A percentile compares a stretch with the other conserved stretches of the same genome.
These are phyloP conservation scores for Drosophila saltans DNA, from an alignment of 1,140 invertebrate genomes.

Conservation along the genomic window DNA sequence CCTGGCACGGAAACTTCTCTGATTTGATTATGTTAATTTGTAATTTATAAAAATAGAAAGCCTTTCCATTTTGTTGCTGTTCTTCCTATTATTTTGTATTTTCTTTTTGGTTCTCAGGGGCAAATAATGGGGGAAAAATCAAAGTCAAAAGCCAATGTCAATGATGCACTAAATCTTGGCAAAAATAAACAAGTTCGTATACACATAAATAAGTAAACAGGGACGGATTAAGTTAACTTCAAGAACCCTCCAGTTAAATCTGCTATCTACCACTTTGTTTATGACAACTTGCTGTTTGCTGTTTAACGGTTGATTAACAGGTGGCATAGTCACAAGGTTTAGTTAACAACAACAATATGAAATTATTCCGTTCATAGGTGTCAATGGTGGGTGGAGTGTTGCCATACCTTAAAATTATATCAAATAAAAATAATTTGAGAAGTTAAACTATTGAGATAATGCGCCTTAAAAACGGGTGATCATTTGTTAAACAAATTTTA, in stretches of 20 bases:
- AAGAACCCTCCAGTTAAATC: too few relatives aligned
- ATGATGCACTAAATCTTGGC: constrained; percentile 71
- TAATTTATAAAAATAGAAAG: constrained; percentile 58
- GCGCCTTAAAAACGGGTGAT: too few relatives aligned
- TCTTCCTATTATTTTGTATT: neutral
- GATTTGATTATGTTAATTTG: constrained; percentile 58
- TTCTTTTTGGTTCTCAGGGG: constrained; percentile 17
- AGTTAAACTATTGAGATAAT: too few relatives aligned
- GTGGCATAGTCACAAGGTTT: too few relatives aligned
- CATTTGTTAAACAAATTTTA: too few relatives aligned
- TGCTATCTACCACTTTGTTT: neutral
- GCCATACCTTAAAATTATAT: too few relatives aligned
- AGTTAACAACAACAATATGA: neutral
- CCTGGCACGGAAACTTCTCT: constrained; percentile 20
- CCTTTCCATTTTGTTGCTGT: constrained; percentile 35
- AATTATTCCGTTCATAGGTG: neutral
- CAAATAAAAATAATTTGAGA: too few relatives aligned
- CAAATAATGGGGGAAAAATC: constrained; percentile 35
- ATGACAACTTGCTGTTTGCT: neutral
- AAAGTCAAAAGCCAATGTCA: constrained; percentile 79
- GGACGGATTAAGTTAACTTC: neutral
- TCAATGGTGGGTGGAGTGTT: too few relatives aligned
- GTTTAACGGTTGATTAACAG: neutral
- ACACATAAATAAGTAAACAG: constrained; percentile 2
- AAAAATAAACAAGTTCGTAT: constrained; percentile 35